Evolutionary conservation across 2,888 invertebrate species (phyloP), one percentile per base, ranked within the genome.

Genomic region (Oxycera nigricornis): DNA sequence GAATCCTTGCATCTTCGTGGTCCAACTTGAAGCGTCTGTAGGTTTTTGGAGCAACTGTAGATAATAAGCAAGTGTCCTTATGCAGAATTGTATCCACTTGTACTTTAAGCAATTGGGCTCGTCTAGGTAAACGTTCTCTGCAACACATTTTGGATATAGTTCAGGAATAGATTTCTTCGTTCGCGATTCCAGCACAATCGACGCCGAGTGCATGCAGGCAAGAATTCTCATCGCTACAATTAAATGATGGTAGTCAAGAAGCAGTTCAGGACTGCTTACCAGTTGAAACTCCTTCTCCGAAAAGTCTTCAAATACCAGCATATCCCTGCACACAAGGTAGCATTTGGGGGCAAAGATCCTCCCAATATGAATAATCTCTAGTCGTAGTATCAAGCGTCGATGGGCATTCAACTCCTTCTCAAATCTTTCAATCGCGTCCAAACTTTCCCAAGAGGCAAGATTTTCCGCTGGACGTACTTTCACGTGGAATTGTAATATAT

Each of bases 401-500:
- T 86, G 88, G 46, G 88, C 85, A 0, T 78, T 78, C 1, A 84
- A 83, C 80, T 89, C 89, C 55, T 88, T 87, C 26, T 83, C 81
- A 76, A 88, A 88, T 0, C 87, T 86, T 0, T 86, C 86, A 74
- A 86, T 83, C 24, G 85, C 81, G 52, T 85, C 82, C 0, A 88
- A 78, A 77, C 88, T 88, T 11, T 85, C 86, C 78, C 87, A 87
- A 79, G 87, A 88, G 0, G 83, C 79, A 9, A 83, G 80, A 61
- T 88, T 84, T 14, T 86, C 86, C 73, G 83, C 83, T 0, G 91
- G 91, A 72, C 90, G 83, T 9, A 87, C 86, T 81, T 91, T 91
- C 0, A 90, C 83, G 79, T 91, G 91, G 76, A 89, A 88, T 2
- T 79, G 77, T 30, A 83, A 22, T 80, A 81, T 77, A 17, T 79